phyloP scores from a whole-genome alignment of 2,797 vertebrate species.

The Peromyscus aztecus region DNA sequence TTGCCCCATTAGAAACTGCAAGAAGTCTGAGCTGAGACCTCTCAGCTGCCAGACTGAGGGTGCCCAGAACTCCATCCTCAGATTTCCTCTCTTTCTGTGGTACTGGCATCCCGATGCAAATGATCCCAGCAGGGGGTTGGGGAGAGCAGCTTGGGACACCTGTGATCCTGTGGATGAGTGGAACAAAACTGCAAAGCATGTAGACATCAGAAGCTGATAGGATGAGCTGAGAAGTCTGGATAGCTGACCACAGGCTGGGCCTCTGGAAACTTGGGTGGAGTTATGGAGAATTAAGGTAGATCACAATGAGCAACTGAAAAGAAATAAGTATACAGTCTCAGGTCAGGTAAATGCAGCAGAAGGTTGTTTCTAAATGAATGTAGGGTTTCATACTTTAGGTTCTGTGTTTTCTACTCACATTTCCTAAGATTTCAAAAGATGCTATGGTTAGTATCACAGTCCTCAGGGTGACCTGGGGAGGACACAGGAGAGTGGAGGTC shows the following conservation, averaged over 20 bases:
- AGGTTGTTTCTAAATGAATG: accelerated
- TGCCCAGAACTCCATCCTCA: not conserved
- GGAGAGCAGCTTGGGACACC: not conserved
- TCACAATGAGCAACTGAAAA: not conserved
- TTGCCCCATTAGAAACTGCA: not conserved
- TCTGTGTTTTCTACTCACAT: not conserved
- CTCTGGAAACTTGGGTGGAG: not conserved
- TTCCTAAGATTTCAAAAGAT: not conserved
- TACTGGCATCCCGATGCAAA: not conserved
- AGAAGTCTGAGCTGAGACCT: not conserved
- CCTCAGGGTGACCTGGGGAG: not conserved
- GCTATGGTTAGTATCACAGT: not conserved
- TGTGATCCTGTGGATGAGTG: not conserved
- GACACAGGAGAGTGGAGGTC: not conserved
- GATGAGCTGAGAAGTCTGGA: not conserved
- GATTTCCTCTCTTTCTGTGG: not conserved
- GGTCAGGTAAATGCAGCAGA: accelerated
- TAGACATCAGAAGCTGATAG: not conserved
- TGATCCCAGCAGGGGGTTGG: too few relatives aligned
- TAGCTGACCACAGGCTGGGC: not conserved
- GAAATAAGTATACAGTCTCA: not conserved
- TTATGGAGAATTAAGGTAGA: not conserved
- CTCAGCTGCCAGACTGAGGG: not conserved
- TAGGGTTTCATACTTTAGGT: not conserved
- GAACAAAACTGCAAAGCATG: not conserved